Percentiles rank a stretch among this genome's conserved stretches.
phyloP scores from a whole-genome alignment of 2,113 vertebrate species.

The Thermophis baileyi region DNA sequence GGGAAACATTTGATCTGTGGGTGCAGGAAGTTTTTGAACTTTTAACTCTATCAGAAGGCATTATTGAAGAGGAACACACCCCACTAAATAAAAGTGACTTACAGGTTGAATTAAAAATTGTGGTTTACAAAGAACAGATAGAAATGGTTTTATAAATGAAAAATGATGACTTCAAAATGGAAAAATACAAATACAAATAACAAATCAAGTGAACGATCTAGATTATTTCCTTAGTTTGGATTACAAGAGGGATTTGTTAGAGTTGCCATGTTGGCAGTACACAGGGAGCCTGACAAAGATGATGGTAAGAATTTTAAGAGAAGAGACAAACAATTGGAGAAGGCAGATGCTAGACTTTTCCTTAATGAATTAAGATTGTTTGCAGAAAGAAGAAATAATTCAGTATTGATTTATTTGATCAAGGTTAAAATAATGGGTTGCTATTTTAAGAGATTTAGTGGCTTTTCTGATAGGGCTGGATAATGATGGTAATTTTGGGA shows the following conservation, averaged over 20 bases:
- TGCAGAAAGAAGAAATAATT: not conserved
- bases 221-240: not conserved
- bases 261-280: not conserved
- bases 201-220: not conserved
- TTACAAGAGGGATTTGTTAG: not conserved
- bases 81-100: not conserved
- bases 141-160: not conserved
- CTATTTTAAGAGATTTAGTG: not conserved
- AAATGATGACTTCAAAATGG: not conserved
- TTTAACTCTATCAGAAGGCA: not conserved
- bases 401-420: not conserved
- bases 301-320: not conserved
- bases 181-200: not conserved
- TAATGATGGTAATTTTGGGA: not conserved
- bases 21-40: not conserved
- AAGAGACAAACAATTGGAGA: not conserved
- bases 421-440: not conserved
- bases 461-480: not conserved
- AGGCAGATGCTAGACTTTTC: not conserved
- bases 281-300: not conserved
- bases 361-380: not conserved
- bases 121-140: not conserved
- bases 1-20: not conserved
- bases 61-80: not conserved
- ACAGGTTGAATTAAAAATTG: not conserved